Evolutionary conservation across 2,113 vertebrate genomes (phyloP).

Genomic region (Ictalurus furcatus): DNA sequence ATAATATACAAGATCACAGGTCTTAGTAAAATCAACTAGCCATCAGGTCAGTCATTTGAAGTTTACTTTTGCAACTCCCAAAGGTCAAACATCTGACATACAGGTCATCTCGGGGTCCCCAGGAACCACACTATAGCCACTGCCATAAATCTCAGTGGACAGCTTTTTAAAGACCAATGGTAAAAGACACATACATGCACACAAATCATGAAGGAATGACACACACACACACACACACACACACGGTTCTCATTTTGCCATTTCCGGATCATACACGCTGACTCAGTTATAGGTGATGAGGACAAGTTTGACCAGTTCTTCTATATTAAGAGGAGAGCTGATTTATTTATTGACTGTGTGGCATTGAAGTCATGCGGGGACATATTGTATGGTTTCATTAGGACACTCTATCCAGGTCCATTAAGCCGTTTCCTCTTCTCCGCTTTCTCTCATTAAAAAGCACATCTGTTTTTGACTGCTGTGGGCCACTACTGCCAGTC

Average conservation of each 20-base stretch:
- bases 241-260: slow-evolving; percentile 24
- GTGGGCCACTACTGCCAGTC: slow-evolving; percentile 39
- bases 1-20: neutral
- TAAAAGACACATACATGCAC: slow-evolving; percentile 13
- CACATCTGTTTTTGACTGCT: slow-evolving; percentile 65
- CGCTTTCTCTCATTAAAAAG: slow-evolving; percentile 62
- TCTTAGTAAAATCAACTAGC: neutral
- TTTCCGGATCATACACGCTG: slow-evolving; percentile 15
- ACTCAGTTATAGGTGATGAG: slow-evolving; percentile 11
- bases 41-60: slow-evolving; percentile 26
- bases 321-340: slow-evolving; percentile 24
- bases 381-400: slow-evolving; percentile 49
- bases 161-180: slow-evolving; percentile 58
- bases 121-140: slow-evolving; percentile 18
- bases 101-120: neutral
- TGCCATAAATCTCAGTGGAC: slow-evolving; percentile 62
- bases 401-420: slow-evolving; percentile 58
- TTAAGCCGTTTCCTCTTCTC: slow-evolving; percentile 64
- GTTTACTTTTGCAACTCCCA: slow-evolving; percentile 43
- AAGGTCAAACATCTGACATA: slow-evolving; percentile 43
- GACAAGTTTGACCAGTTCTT: slow-evolving; percentile 1
- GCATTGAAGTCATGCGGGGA: slow-evolving; percentile 47
- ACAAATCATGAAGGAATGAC: neutral
- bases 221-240: neutral
- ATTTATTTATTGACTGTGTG: slow-evolving; percentile 50